Evolutionary conservation across 2,888 invertebrate genomes (phyloP).

Genomic region (Harpalus rufipes): DNA sequence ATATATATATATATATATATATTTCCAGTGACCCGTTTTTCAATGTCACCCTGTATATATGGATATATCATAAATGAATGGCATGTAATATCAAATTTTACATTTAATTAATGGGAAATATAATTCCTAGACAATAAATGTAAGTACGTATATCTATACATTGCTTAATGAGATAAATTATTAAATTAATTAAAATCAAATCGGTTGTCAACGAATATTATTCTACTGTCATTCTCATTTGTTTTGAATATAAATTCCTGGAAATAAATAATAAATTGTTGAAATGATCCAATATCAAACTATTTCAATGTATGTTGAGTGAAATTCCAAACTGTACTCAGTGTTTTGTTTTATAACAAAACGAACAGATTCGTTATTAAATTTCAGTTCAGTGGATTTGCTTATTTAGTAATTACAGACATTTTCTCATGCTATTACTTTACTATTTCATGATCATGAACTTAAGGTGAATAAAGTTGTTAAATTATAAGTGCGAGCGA

Average conservation of each 20-base stretch:
- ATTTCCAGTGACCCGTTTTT: too few species aligned
- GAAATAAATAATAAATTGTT: constrained; percentile 20
- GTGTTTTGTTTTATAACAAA: constrained; percentile 36
- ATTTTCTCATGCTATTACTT: constrained; percentile 6
- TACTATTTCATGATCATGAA: background rate
- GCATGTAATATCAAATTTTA: too few species aligned
- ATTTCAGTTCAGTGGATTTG: background rate
- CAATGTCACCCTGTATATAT: too few species aligned
- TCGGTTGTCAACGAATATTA: background rate
- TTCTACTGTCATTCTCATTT: background rate
- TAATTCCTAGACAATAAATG: background rate
- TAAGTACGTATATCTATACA: background rate
- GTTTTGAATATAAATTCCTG: constrained; percentile 1
- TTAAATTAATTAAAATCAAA: constrained; percentile 3
- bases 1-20: too few species aligned
- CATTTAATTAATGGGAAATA: too few species aligned
- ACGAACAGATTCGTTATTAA: background rate
- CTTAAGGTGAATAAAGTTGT: constrained; percentile 4
- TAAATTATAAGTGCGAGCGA: background rate
- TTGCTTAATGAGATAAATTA: background rate
- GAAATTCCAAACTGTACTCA: background rate
- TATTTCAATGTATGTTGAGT: constrained; percentile 16
- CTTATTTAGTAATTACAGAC: background rate
- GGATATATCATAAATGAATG: too few species aligned
- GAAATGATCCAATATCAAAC: background rate